Evolutionary conservation across 2,888 invertebrate species (phyloP).

Genomic region (Apoderus coryli): DNA sequence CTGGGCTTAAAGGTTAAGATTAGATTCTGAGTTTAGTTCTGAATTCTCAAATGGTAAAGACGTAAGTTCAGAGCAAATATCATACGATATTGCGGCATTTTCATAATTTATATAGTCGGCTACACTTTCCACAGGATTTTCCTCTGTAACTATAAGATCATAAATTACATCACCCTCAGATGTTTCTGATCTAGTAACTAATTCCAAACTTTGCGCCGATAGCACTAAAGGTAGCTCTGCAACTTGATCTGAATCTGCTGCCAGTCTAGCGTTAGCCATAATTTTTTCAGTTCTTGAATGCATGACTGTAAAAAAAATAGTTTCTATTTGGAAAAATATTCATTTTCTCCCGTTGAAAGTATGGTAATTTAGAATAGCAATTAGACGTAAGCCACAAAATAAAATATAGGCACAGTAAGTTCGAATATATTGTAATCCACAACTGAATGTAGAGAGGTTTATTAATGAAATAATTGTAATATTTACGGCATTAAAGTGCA

Average conservation of each 20-base stretch:
- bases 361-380: neutral
- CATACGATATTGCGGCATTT: slow-evolving; percentile 4
- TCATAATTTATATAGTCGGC: slow-evolving; percentile 2
- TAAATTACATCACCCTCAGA: slow-evolving; percentile 4
- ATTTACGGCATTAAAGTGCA: too few relatives aligned
- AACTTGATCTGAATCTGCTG: slow-evolving; percentile 4
- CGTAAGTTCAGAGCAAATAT: slow-evolving; percentile 3
- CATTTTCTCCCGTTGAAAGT: too few relatives aligned
- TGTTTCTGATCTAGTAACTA: slow-evolving; percentile 4
- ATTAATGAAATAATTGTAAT: slow-evolving; percentile 3
- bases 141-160: slow-evolving; percentile 4
- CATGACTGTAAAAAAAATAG: neutral
- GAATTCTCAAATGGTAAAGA: too few relatives aligned
- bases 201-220: slow-evolving; percentile 3
- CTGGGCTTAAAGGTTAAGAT: too few relatives aligned
- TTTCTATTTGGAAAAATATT: neutral
- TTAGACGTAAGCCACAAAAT: slow-evolving; percentile 4
- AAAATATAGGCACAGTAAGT: neutral
- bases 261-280: slow-evolving; percentile 3
- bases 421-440: slow-evolving; percentile 4
- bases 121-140: neutral
- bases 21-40: too few relatives aligned
- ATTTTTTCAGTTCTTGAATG: slow-evolving; percentile 4
- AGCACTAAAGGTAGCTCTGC: neutral
- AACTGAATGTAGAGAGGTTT: neutral